These are phyloP conservation scores for Labrus mixtus DNA, from an alignment of 2,113 vertebrate genomes.

Conservation along the genomic window DNA sequence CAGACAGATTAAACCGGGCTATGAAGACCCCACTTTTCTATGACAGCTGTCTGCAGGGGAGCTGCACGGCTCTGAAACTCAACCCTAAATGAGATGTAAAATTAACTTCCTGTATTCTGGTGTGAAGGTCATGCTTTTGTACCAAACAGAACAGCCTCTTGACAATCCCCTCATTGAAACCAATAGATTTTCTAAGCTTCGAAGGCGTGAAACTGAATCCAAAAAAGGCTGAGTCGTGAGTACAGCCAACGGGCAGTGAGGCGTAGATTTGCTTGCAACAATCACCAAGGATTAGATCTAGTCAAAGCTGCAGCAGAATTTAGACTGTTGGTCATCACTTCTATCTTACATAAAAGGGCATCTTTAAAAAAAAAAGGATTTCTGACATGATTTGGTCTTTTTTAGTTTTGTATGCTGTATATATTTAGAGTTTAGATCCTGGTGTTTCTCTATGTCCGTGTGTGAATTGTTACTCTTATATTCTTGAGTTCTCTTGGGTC, in stretches of 20 bases:
- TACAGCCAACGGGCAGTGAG: conserved; percentile 12
- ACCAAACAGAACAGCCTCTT: conserved; percentile 37
- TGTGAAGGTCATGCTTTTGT: conserved; percentile 75
- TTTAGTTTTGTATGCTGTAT: too few relatives aligned
- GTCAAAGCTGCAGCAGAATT: not conserved
- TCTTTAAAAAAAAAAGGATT: too few relatives aligned
- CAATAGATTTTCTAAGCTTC: conserved; percentile 21
- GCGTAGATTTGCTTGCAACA: conserved; percentile 29
- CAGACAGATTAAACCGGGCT: conserved; percentile 80
- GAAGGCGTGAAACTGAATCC: conserved; percentile 29
- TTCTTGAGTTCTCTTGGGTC: too few relatives aligned
- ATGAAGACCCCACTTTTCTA: conserved; percentile 78
- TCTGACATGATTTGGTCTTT: too few relatives aligned
- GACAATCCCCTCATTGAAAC: conserved; percentile 11
- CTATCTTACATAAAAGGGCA: too few relatives aligned
- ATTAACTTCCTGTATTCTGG: conserved; percentile 73
- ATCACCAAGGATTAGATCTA: conserved; percentile 6
- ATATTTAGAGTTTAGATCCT: too few relatives aligned
- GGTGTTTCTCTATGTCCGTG: too few relatives aligned
- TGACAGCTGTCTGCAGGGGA: conserved; percentile 77
- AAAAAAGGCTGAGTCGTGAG: conserved; percentile 5
- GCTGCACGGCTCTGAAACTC: conserved; percentile 66
- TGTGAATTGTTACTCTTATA: too few relatives aligned
- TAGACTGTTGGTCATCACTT: not conserved
- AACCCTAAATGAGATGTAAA: conserved; percentile 81